A percentile compares a stretch with the other conserved stretches of the same genome.
Conservation (phyloP, 2,797 vertebrate genomes). For the Xerus rutilus region DNA sequence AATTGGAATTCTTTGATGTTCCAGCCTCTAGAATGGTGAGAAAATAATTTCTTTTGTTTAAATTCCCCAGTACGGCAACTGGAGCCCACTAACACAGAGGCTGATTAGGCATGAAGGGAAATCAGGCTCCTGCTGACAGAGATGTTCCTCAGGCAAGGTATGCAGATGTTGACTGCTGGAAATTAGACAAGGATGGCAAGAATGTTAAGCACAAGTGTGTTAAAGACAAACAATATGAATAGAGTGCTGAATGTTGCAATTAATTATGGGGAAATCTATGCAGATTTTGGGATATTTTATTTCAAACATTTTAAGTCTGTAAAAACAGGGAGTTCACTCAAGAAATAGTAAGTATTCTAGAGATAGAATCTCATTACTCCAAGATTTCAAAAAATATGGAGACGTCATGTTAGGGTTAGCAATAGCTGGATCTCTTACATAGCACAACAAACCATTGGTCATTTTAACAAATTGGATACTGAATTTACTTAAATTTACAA, state of each 20-base stretch:
- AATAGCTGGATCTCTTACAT: background rate
- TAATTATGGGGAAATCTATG: background rate
- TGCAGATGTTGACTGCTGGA: background rate
- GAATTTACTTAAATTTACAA: background rate
- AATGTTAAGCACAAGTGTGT: background rate
- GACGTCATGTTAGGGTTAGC: background rate
- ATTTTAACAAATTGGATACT: background rate
- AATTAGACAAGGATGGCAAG: fast-evolving
- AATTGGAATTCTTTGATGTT: background rate
- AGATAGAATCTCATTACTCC: background rate
- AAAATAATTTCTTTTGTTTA: background rate
- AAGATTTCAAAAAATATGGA: background rate
- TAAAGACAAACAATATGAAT: background rate
- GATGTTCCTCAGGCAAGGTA: background rate
- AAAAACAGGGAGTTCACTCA: background rate
- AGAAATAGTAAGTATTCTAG: background rate
- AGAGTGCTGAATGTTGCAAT: background rate
- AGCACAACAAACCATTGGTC: fast-evolving
- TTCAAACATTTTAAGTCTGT: background rate
- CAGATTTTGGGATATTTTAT: background rate
- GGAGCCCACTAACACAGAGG: no score
- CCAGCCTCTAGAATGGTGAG: background rate
- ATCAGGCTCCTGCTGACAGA: background rate
- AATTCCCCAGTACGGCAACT: background rate
- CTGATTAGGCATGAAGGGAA: background rate